Base-by-base conservation (phyloP, 2,888 invertebrate species). In the Anoplius nigerrimus region DNA sequence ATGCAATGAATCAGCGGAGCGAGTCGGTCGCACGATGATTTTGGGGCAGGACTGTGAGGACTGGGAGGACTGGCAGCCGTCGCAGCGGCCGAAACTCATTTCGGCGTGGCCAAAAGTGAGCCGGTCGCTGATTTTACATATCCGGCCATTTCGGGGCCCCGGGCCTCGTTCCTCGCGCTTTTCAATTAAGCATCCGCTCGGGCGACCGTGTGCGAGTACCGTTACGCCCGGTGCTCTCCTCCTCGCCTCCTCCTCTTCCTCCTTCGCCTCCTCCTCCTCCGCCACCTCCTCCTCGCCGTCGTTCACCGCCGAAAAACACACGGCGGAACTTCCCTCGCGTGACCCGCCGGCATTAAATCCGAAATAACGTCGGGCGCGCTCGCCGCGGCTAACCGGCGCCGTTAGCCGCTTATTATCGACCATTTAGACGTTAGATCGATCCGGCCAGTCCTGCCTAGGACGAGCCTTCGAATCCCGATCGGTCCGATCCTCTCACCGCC, bases 401-500 rank as follows among this genome's bases (percentile, higher is more conserved):
- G 75, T 78, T 77, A 80, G 76, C 65, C 63, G 68, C 79, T 78
- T 77, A 82, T 82, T 81, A 82, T 72, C 71, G 63, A 53, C 72
- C 72, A 75, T 82, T 79, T 75, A 79, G 81, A 79, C 79, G 75
- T 68, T 71, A 80, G 81, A 82, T 83, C 76, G 76, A 80, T 76
- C 69, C 67, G n/a, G n/a, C n/a, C n/a, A n/a, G n/a, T n/a, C n/a
- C n/a, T n/a, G n/a, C n/a, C n/a, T n/a, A n/a, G n/a, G n/a, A n/a
- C n/a, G n/a, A n/a, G n/a, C n/a, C n/a, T n/a, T n/a, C n/a, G n/a
- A n/a, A n/a, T n/a, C n/a, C n/a, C n/a, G n/a, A n/a, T n/a, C n/a
- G n/a, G n/a, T n/a, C n/a, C n/a, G n/a, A n/a, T n/a, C n/a, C n/a
- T n/a, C n/a, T n/a, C n/a, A n/a, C n/a, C n/a, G n/a, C n/a, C n/a